Percentiles rank a stretch among this genome's conserved stretches.
phyloP scores from a whole-genome alignment of 1,140 invertebrate genomes.

The Camponotus vicinus region DNA sequence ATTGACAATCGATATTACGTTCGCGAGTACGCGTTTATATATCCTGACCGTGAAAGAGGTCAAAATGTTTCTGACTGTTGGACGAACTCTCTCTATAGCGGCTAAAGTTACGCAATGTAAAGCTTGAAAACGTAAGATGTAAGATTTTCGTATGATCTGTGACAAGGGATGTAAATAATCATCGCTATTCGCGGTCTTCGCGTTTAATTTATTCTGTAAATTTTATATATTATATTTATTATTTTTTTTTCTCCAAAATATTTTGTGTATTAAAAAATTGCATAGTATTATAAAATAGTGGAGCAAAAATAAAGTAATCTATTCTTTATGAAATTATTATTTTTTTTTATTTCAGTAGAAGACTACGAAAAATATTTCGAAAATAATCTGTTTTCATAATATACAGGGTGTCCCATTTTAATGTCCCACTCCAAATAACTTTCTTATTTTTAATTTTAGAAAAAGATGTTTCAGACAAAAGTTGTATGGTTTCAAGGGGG shows the following conservation, averaged over 20 bases:
- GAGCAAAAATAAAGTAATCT: background rate
- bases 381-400: background rate
- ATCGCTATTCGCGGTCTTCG: background rate
- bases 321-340: background rate
- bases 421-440: too few species aligned
- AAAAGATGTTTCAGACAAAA: too few species aligned
- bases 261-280: background rate
- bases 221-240: too few species aligned
- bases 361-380: background rate
- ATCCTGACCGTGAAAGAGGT: slow-evolving; percentile 75
- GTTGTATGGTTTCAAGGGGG: too few species aligned
- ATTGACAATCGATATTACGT: slow-evolving; percentile 84
- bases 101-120: background rate
- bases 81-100: background rate
- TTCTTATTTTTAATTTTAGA: too few species aligned
- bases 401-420: too few species aligned
- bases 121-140: background rate
- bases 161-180: background rate
- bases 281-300: background rate
- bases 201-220: background rate
- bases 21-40: slow-evolving; percentile 49
- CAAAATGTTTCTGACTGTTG: slow-evolving; percentile 60
- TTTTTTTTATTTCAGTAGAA: background rate
- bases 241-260: background rate
- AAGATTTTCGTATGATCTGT: background rate